These are phyloP conservation scores for Osedax fenrisi DNA, from an alignment of 2,888 invertebrate genomes.

Conservation along the genomic window DNA sequence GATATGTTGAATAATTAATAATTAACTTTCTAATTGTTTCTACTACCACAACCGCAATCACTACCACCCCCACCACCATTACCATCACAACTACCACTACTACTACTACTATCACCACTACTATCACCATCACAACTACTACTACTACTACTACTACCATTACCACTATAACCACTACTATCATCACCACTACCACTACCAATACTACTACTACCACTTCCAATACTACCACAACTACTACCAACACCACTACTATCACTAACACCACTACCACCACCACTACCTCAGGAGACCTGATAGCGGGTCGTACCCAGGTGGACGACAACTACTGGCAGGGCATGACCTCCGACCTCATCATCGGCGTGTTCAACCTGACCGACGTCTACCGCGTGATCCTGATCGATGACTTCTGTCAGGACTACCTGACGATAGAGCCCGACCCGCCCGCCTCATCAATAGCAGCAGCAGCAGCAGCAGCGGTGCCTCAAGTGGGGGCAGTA, in stretches of 20 bases:
- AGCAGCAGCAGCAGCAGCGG: not conserved
- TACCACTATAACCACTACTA: too few relatives aligned
- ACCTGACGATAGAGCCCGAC: not conserved
- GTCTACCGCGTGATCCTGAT: not conserved
- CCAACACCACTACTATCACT: not conserved
- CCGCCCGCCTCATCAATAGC: not conserved
- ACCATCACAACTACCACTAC: too few relatives aligned
- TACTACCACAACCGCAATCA: too few relatives aligned
- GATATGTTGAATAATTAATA: too few relatives aligned
- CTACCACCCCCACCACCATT: too few relatives aligned
- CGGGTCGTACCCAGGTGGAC: not conserved
- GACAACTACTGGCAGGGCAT: not conserved
- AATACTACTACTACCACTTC: too few relatives aligned
- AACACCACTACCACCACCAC: not conserved
- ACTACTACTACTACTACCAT: too few relatives aligned
- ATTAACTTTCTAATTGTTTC: too few relatives aligned
- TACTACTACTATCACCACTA: too few relatives aligned
- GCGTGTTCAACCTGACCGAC: not conserved
- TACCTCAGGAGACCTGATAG: not conserved
- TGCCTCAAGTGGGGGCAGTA: too few relatives aligned
- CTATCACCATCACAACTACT: too few relatives aligned
- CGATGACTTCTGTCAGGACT: not conserved
- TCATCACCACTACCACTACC: too few relatives aligned
- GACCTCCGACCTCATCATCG: not conserved
- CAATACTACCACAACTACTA: not conserved